Conservation (phyloP, 1,140 invertebrate species). For the Drosophila arawakana region DNA sequence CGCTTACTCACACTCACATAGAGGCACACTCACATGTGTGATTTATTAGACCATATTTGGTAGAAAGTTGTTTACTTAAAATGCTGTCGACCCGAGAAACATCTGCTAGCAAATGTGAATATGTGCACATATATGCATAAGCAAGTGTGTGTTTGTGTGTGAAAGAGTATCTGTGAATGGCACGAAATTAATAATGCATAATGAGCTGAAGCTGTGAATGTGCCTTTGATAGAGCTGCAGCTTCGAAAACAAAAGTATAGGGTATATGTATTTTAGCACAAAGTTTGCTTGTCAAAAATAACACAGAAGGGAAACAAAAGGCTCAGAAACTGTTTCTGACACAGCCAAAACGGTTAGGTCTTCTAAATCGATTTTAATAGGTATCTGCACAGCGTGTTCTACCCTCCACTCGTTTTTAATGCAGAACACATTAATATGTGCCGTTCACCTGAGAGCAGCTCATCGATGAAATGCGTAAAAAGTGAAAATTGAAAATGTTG, state of each 20-base stretch:
- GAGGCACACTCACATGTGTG: slow-evolving; percentile 33
- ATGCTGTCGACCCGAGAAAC: slow-evolving; percentile 5
- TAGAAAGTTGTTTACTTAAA: slow-evolving; percentile 60
- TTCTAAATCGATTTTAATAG: too few relatives aligned
- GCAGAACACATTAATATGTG: background rate
- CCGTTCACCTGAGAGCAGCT: slow-evolving; percentile 22
- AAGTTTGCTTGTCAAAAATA: background rate
- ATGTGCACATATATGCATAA: slow-evolving; percentile 21
- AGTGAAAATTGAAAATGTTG: slow-evolving; percentile 38
- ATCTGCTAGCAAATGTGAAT: slow-evolving; percentile 36
- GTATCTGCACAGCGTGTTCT: too few relatives aligned
- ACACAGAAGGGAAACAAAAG: too few relatives aligned
- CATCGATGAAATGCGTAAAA: slow-evolving; percentile 30
- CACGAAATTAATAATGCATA: slow-evolving; percentile 62
- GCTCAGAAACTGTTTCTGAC: background rate
- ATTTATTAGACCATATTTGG: slow-evolving; percentile 64
- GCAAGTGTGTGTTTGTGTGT: slow-evolving; percentile 17
- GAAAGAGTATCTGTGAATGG: slow-evolving; percentile 26
- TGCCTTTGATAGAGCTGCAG: slow-evolving; percentile 48
- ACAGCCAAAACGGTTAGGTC: too few relatives aligned
- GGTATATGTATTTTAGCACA: background rate
- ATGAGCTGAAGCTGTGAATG: slow-evolving; percentile 56
- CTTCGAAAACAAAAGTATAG: background rate
- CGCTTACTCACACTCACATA: background rate
- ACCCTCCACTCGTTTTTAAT: too few relatives aligned